Evolutionary conservation across 2,797 vertebrate species (phyloP).

Genomic region (Tragelaphus eurycerus): DNA sequence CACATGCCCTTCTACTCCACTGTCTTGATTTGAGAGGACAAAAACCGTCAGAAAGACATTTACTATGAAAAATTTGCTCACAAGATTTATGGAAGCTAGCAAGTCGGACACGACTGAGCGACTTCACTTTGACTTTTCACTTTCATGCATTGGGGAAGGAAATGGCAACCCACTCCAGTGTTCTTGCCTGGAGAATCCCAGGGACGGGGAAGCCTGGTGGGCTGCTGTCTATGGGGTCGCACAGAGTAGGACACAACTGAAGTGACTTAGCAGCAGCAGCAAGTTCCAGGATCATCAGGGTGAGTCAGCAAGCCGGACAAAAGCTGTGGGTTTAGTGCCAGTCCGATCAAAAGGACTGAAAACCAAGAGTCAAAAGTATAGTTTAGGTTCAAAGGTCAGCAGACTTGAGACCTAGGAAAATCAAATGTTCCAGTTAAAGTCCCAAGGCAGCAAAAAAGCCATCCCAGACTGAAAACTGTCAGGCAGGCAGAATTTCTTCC

Average conservation of each 20-base stretch:
- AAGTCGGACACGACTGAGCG: neutral
- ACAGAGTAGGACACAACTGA: no score
- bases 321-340: neutral
- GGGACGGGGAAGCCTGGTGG: no score
- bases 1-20: accelerated
- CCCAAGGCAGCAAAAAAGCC: neutral
- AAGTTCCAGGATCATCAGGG: neutral
- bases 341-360: neutral
- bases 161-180: no score
- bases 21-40: neutral
- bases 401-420: neutral
- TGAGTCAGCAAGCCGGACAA: neutral
- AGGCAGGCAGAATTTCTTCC: neutral
- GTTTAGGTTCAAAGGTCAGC: neutral
- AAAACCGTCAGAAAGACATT: neutral
- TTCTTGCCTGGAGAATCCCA: no score
- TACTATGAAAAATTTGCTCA: neutral
- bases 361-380: neutral
- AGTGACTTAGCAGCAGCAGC: no score
- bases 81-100: neutral
- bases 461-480: neutral
- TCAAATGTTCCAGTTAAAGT: neutral
- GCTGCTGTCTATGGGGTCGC: no score
- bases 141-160: no score
- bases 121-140: no score